Evolutionary conservation across 2,797 vertebrate species (phyloP), one percentile per base, ranked within the genome.

Genomic region (Erethizon dorsatum): DNA sequence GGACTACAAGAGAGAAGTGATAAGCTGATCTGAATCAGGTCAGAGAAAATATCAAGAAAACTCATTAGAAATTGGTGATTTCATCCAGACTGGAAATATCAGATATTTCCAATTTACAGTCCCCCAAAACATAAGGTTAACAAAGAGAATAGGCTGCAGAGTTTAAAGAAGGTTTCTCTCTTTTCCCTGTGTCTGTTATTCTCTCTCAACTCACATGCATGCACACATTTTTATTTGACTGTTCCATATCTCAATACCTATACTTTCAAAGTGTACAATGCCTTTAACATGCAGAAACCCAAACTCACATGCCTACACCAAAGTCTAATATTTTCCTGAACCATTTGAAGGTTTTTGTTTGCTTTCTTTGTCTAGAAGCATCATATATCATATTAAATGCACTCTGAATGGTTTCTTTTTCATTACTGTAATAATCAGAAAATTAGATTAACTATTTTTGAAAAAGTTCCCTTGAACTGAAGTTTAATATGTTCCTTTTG

Each of bases 1-100:
- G 47, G 8, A 87, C 41, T 54, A 67, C 18, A 75, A 82, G n/a
- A 77, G 65, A 91, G 78, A 91, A 88, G 41, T 61, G 86, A 56
- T 45, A 61, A 61, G 31, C 75, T 97, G 88, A 95, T 75, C 90
- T 88, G 79, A 91, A 95, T 84, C 47, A 2, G 77, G 90, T 96
- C 88, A 92, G 56, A 89, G 88, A 57, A 96, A 96, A 97, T 93
- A 90, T 75, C 83, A 96, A 94, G 78, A 82, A 97, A 93, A 94
- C 71, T 93, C 96, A 90, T 93, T 94, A 97, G 87, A 96, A 94
- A 87, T 37, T 28, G 92, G 67, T 84, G 83, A 96, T 98, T 96
- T 93, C 94, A 45, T 28, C 84, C 94, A 77, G 96, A 77, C 79
- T 95, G 95, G 97, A 97, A 94, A 96, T 92, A 87, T 28, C 78